These are phyloP conservation scores for Copsychus sechellarum DNA, from an alignment of 2,113 vertebrate genomes.

Conservation along the genomic window DNA sequence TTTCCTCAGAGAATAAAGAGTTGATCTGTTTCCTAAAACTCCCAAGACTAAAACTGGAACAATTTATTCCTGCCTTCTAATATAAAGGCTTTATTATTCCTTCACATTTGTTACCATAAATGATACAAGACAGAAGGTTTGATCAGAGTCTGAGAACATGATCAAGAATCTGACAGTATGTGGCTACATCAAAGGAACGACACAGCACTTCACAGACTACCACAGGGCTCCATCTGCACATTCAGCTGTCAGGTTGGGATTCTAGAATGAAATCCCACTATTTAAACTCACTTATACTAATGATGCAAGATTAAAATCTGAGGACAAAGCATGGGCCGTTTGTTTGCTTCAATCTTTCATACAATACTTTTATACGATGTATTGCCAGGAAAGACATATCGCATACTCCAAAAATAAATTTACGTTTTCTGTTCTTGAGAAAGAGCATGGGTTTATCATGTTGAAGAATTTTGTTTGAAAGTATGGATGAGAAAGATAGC, in stretches of 20 bases:
- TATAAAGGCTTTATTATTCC: constrained; percentile 3
- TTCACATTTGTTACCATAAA: constrained; percentile 33
- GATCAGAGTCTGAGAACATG: constrained; percentile 33
- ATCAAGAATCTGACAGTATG: constrained; percentile 28
- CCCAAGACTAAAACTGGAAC: background rate
- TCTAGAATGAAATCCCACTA: background rate
- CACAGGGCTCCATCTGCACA: constrained; percentile 38
- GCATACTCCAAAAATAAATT: background rate
- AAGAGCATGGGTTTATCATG: background rate
- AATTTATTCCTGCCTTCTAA: background rate
- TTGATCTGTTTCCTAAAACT: background rate
- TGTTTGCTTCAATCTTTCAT: background rate
- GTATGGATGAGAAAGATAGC: background rate
- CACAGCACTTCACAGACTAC: background rate
- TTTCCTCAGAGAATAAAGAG: background rate
- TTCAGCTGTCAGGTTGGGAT: constrained; percentile 2
- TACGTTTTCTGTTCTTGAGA: background rate
- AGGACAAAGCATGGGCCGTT: background rate
- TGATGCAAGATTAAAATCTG: background rate
- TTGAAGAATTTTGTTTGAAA: background rate
- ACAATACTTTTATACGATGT: too few species aligned
- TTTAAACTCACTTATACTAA: background rate
- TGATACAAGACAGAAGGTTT: constrained; percentile 27
- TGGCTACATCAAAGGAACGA: constrained; percentile 4
- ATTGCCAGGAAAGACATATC: background rate